Base-by-base conservation (phyloP, 2,888 invertebrate species). In the Julus scanicus region DNA sequence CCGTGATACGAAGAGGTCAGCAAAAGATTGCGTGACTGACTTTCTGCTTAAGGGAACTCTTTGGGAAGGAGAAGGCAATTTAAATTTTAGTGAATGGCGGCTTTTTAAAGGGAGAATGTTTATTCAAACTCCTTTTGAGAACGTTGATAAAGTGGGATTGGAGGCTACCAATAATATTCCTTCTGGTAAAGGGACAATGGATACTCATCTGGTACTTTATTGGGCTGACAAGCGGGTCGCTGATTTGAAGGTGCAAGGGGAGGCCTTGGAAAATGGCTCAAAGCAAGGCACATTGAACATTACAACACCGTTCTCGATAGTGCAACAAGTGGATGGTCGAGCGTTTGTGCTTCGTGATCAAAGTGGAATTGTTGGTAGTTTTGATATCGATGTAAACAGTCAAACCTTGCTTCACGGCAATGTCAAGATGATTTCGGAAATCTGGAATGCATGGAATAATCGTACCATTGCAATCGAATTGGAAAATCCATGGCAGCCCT, bases 401-500 rank as follows among this genome's bases (percentile, higher is more conserved):
- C 40, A 86, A 11, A 17, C 53, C 6, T 29, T 88, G 40, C 39
- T 88, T 11, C 44, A 63, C 11, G 88, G 88, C 17, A 57, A 37
- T n/a, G n/a, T 86, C 20, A 40, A 84, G n/a, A 39, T 84, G 86
- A 9, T 86, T 44, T 39, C 85, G 6, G 17, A 8, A 40, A 44
- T 49, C 1, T 49, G 86, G 40, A 44, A n/a, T 6, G 49, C 17
- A 20, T 86, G 86, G 86, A 39, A n/a, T 39, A 88, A 88, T 37
- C 53, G 80, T 6, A 88, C 86, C 20, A 39, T 84, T n/a, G 20
- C 86, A 4, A 17, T 88, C 11, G 86, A 88, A 20, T 63, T 86
- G 49, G 88, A 88, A 37, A 88, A 88, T 71, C 63, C 57, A 15
- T 88, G 88, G 88, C 88, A 86, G n/a, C 88, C 88, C 8, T 57